Conservation (phyloP, 2,888 invertebrate genomes). For the Hemithea aestivaria region DNA sequence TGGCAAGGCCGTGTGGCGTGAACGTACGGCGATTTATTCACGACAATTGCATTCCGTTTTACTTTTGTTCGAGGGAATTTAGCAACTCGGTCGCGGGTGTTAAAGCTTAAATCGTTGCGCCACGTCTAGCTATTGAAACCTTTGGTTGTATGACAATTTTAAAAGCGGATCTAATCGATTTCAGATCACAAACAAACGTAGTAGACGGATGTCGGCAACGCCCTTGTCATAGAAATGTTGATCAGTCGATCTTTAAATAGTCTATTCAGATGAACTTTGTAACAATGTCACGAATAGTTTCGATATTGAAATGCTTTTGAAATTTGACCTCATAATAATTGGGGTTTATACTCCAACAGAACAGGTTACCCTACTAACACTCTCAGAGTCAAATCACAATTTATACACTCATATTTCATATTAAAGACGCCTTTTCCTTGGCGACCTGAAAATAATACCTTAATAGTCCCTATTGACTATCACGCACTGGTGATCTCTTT, state of each 20-base stretch:
- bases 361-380: too few species aligned
- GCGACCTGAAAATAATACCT: too few species aligned
- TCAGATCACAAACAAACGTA: conserved; percentile 47
- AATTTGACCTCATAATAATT: conserved; percentile 23
- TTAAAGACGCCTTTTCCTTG: too few species aligned
- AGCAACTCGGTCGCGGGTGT: conserved; percentile 46
- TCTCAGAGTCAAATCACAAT: too few species aligned
- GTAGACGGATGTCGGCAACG: conserved; percentile 67
- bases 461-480: too few species aligned
- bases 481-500: too few species aligned
- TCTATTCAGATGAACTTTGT: conserved; percentile 34
- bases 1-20: conserved; percentile 62
- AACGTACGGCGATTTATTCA: conserved; percentile 49
- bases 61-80: conserved; percentile 52
- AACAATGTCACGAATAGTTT: conserved; percentile 27
- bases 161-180: conserved; percentile 72
- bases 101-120: conserved; percentile 51
- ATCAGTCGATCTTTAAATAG: conserved; percentile 32
- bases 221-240: conserved; percentile 56
- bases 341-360: too few species aligned
- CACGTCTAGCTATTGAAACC: conserved; percentile 36
- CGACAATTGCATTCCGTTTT: conserved; percentile 65
- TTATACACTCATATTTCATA: too few species aligned
- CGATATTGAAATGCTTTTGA: conserved; percentile 22
- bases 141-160: conserved; percentile 56